These are phyloP conservation scores for Pycnonotus jocosus DNA, from an alignment of 2,113 vertebrate species.

Conservation along the genomic window DNA sequence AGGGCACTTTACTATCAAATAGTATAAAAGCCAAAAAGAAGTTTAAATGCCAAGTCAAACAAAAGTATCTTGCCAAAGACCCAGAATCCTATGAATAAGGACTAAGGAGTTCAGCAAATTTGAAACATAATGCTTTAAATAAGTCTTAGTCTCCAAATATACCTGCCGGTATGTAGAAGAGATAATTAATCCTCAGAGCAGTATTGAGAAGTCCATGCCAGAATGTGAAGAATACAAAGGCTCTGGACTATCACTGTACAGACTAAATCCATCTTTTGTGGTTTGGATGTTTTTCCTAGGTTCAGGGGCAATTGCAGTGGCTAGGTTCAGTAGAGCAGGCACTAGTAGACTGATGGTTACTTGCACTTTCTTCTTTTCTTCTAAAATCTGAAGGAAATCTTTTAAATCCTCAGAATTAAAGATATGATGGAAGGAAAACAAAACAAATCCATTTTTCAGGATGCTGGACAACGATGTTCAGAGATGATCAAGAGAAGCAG, in stretches of 20 bases:
- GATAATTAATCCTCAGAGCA: conserved; percentile 4
- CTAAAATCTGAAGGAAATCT: background rate
- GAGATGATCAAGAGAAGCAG: background rate
- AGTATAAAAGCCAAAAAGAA: background rate
- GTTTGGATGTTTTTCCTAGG: background rate
- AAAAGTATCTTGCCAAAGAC: conserved; percentile 1
- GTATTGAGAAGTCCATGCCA: background rate
- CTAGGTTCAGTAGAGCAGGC: background rate
- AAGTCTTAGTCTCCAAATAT: background rate
- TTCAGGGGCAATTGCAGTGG: background rate
- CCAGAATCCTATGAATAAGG: conserved; percentile 15
- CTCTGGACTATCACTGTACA: background rate
- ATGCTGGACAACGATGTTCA: background rate
- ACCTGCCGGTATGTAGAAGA: background rate
- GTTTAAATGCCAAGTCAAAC: conserved; percentile 44
- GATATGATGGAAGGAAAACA: background rate
- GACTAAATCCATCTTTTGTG: background rate
- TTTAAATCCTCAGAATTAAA: background rate
- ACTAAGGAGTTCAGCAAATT: background rate
- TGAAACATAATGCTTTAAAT: conserved; percentile 14
- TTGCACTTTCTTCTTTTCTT: background rate
- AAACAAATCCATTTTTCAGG: background rate
- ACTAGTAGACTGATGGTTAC: background rate
- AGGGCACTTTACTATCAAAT: conserved; percentile 22
- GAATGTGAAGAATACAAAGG: background rate